Evolutionary conservation across 2,888 invertebrate genomes (phyloP).

Genomic region (Eilema depressum): DNA sequence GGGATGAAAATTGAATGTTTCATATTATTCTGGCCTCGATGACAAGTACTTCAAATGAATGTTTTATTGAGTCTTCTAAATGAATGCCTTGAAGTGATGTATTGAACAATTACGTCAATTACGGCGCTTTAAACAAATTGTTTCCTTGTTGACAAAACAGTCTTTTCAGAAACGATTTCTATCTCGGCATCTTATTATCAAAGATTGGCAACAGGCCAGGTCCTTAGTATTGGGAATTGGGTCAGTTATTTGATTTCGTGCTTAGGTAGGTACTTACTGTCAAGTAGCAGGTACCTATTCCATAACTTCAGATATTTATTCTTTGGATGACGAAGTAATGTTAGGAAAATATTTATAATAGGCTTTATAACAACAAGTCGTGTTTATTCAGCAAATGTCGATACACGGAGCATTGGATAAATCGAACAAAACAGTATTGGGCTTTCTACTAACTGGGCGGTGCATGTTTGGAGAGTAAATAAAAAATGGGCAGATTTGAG

Average conservation of each 20-base stretch:
- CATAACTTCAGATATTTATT: slow-evolving; percentile 46
- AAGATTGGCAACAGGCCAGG: slow-evolving; percentile 74
- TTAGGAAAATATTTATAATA: slow-evolving; percentile 15
- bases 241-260: slow-evolving; percentile 50
- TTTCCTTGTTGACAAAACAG: slow-evolving; percentile 56
- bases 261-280: slow-evolving; percentile 51
- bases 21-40: slow-evolving; percentile 46
- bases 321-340: slow-evolving; percentile 20
- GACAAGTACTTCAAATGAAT: slow-evolving; percentile 38
- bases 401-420: slow-evolving; percentile 30
- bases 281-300: slow-evolving; percentile 35
- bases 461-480: slow-evolving; percentile 56
- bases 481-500: slow-evolving; percentile 61
- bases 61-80: slow-evolving; percentile 33
- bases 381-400: slow-evolving; percentile 36
- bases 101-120: slow-evolving; percentile 37
- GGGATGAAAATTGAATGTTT: slow-evolving; percentile 70
- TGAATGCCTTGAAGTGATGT: slow-evolving; percentile 24
- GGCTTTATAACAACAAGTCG: slow-evolving; percentile 13
- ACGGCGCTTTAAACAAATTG: slow-evolving; percentile 51
- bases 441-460: slow-evolving; percentile 32
- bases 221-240: slow-evolving; percentile 56
- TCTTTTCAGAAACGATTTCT: slow-evolving; percentile 66
- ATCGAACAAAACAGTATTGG: slow-evolving; percentile 36
- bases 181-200: slow-evolving; percentile 73